Percentiles rank a stretch among this genome's conserved stretches.
Evolutionary conservation across 2,888 invertebrate genomes (phyloP).

Genomic region (Phaonia tiefii): DNA sequence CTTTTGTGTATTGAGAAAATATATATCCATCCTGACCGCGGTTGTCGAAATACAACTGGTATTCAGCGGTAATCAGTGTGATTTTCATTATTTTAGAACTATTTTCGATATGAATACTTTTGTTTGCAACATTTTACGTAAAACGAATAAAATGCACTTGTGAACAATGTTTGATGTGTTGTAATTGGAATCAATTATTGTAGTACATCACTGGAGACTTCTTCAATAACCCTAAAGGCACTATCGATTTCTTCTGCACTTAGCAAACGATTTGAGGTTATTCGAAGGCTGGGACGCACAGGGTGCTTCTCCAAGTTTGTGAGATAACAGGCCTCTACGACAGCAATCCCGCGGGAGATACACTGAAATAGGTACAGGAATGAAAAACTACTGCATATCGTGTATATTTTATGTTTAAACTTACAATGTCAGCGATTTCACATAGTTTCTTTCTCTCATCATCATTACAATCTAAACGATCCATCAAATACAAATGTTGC

Average conservation of each 20-base stretch:
- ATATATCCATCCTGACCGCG: no score
- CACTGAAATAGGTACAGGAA: conserved; percentile 80
- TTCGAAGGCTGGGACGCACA: conserved; percentile 87
- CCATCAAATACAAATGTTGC: conserved; percentile 86
- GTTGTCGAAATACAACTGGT: no score
- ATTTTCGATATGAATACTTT: no score
- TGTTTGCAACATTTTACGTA: no score
- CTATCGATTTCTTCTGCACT: conserved; percentile 84
- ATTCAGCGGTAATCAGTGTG: no score
- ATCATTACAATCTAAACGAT: conserved; percentile 80
- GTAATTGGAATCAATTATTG: conserved; percentile 58
- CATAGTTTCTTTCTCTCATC: conserved; percentile 83
- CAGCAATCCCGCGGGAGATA: conserved; percentile 85
- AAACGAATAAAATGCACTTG: conserved; percentile 3
- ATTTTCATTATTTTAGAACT: no score
- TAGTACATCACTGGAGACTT: conserved; percentile 79
- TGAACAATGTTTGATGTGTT: not conserved
- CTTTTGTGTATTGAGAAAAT: no score
- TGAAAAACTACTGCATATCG: not conserved
- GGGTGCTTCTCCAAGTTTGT: conserved; percentile 84
- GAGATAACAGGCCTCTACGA: conserved; percentile 87
- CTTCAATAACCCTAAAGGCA: conserved; percentile 79
- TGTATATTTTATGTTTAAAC: conserved; percentile 1
- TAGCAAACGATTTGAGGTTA: conserved; percentile 86
- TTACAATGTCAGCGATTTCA: conserved; percentile 83